Percentiles rank a stretch among this genome's conserved stretches.
Conservation (phyloP, 2,797 vertebrate genomes). For the Sparus aurata region DNA sequence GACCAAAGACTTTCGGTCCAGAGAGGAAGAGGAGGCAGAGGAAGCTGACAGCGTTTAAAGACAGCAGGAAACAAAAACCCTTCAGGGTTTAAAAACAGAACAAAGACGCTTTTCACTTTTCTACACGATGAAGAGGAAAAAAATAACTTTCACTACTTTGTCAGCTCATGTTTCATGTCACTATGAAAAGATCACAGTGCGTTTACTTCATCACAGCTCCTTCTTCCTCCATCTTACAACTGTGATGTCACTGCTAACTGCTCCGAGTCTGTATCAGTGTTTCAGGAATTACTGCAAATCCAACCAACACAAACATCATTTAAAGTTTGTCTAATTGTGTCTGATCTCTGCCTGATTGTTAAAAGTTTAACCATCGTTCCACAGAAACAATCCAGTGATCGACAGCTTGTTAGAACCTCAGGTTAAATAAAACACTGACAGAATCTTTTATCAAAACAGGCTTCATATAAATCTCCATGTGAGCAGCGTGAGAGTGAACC, state of each 20-base stretch:
- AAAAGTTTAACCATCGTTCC: too few species aligned
- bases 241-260: too few species aligned
- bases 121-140: neutral
- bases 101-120: constrained; percentile 13
- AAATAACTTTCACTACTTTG: neutral
- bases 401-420: too few species aligned
- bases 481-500: neutral
- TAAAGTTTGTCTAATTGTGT: neutral
- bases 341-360: too few species aligned
- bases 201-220: neutral
- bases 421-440: neutral
- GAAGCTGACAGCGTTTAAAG: constrained; percentile 24
- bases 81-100: neutral
- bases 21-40: constrained; percentile 1
- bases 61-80: neutral
- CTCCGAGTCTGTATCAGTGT: neutral
- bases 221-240: neutral
- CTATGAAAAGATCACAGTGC: neutral
- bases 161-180: constrained; percentile 2
- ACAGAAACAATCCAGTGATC: too few species aligned
- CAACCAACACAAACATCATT: neutral
- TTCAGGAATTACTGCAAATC: neutral
- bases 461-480: neutral
- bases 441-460: neutral
- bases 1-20: neutral